Evolutionary conservation across 1,140 invertebrate genomes (phyloP).

Genomic region (Bombyx mandarina): DNA sequence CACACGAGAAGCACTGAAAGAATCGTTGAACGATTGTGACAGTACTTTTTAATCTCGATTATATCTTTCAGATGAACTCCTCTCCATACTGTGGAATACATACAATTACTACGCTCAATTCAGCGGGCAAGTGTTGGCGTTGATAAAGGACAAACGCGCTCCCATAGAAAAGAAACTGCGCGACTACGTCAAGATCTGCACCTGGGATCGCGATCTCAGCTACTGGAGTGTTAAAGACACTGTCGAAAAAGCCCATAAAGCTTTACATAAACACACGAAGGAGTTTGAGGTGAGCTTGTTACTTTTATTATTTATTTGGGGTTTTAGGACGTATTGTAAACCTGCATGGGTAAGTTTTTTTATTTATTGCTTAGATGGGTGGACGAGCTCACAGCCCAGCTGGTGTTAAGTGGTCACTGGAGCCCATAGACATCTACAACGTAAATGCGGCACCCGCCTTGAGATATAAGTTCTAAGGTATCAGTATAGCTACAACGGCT

Average conservation of each 20-base stretch:
- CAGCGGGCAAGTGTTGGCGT: constrained; percentile 72
- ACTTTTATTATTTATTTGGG: too few relatives aligned
- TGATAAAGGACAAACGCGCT: constrained; percentile 76
- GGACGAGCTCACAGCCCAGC: too few relatives aligned
- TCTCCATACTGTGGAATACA: constrained; percentile 87
- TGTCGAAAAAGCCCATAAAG: constrained; percentile 89
- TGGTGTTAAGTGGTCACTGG: too few relatives aligned
- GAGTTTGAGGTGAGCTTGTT: constrained; percentile 74
- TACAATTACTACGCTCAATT: constrained; percentile 91
- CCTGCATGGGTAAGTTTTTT: too few relatives aligned
- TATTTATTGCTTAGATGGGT: too few relatives aligned
- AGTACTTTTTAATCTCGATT: neutral
- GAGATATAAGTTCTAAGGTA: too few relatives aligned
- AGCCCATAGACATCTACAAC: too few relatives aligned
- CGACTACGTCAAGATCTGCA: constrained; percentile 95
- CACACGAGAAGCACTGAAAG: too few relatives aligned
- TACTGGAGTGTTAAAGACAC: constrained; percentile 94
- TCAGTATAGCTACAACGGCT: too few relatives aligned
- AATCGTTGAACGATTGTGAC: too few relatives aligned
- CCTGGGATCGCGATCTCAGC: constrained; percentile 93
- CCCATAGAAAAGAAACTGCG: constrained; percentile 94
- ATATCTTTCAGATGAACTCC: constrained; percentile 67
- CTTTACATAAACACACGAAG: constrained; percentile 88
- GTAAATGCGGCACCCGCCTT: too few relatives aligned
- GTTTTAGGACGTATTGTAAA: too few relatives aligned